These are phyloP conservation scores for Apostichopus leukothele DNA, from an alignment of 53 echinoderm and acorn worm genomes.

Conservation along the genomic window DNA sequence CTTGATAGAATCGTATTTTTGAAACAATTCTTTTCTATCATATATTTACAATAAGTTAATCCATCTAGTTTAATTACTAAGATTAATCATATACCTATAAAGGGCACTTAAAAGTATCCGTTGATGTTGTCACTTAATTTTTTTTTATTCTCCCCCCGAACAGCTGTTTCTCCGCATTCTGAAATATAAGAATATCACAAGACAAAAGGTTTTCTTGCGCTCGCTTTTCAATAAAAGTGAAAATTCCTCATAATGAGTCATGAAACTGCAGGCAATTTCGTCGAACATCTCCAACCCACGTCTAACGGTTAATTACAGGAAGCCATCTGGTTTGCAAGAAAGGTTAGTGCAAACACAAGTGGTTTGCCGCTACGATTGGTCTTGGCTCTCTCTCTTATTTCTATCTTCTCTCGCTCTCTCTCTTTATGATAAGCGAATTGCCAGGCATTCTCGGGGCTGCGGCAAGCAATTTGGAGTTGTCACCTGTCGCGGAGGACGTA, in stretches of 20 bases:
- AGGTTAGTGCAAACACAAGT: constrained; percentile 45
- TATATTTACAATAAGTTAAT: too few relatives aligned
- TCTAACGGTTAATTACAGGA: constrained; percentile 39
- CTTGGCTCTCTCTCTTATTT: not conserved
- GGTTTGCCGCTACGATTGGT: constrained; percentile 46
- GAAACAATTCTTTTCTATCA: too few relatives aligned
- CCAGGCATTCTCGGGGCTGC: constrained; percentile 36
- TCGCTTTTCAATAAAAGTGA: constrained; percentile 52
- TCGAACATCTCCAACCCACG: constrained; percentile 32
- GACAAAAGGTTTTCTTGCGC: constrained; percentile 43
- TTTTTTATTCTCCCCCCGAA: constrained; percentile 6
- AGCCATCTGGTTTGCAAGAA: constrained; percentile 41
- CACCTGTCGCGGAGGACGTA: constrained; percentile 44
- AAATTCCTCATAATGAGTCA: constrained; percentile 52
- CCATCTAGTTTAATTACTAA: too few relatives aligned
- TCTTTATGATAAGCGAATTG: not conserved
- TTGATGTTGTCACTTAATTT: constrained; percentile 16
- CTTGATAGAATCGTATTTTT: too few relatives aligned
- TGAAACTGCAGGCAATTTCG: constrained; percentile 49
- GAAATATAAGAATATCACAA: constrained; percentile 39
- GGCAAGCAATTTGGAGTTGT: constrained; percentile 46
- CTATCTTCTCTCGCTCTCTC: too few relatives aligned
- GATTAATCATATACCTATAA: not conserved
- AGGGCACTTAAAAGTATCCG: constrained; percentile 35
- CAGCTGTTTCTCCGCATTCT: constrained; percentile 36